Conservation (phyloP, 2,888 invertebrate species). For the Leptogaster cylindrica region DNA sequence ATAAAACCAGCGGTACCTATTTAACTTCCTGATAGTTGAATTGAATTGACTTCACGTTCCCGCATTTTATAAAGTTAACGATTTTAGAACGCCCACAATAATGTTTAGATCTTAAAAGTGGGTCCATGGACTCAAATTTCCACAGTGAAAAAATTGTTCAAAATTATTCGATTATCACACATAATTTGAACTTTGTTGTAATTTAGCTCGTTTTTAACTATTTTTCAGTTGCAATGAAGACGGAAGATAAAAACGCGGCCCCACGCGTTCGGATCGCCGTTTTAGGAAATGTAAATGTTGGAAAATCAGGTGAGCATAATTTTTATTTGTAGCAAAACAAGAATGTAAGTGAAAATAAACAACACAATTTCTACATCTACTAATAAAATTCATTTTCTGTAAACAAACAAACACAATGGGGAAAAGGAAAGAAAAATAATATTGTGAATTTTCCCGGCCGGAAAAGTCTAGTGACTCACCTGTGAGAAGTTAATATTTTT, state of each 20-base stretch:
- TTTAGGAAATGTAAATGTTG: constrained; percentile 77
- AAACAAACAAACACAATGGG: constrained; percentile 24
- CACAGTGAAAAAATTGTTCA: too few species aligned
- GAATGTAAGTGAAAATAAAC: constrained; percentile 10
- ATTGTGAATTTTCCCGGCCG: not conserved
- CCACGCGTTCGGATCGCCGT: constrained; percentile 77
- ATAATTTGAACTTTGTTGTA: too few species aligned
- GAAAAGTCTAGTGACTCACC: constrained; percentile 9
- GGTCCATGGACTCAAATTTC: too few species aligned
- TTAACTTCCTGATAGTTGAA: too few species aligned
- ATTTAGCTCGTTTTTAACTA: not conserved
- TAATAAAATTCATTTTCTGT: not conserved
- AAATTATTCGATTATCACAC: too few species aligned
- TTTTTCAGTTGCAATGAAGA: constrained; percentile 62
- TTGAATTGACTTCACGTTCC: too few species aligned
- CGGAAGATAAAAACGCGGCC: constrained; percentile 68
- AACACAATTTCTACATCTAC: too few species aligned
- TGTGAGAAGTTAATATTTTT: not conserved
- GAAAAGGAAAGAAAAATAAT: not conserved
- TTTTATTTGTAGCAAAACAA: not conserved
- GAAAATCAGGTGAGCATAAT: constrained; percentile 75
- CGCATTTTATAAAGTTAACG: too few species aligned
- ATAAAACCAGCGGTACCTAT: too few species aligned
- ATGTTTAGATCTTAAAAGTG: too few species aligned
- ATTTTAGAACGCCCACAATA: too few species aligned